Percentiles rank a stretch among this genome's conserved stretches.
Conservation (phyloP, 2,888 invertebrate species). For the Galeopsomyia nigrocyanea region DNA sequence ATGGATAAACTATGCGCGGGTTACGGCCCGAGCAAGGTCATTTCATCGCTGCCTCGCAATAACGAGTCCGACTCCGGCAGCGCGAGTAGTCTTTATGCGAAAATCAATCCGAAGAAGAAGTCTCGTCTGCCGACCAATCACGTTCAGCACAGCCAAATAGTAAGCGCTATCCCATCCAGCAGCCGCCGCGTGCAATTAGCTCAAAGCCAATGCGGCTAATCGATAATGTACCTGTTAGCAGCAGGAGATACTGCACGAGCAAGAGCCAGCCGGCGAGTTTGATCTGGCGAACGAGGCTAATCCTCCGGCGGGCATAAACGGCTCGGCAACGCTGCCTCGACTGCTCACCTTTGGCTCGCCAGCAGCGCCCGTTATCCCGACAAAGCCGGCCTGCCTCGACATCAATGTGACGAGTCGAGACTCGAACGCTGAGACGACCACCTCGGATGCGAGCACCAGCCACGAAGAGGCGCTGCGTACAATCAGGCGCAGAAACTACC, state of each 20-base stretch:
- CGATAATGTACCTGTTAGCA: neutral
- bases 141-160: constrained; percentile 41
- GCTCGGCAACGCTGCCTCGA: constrained; percentile 56
- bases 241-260: constrained; percentile 6
- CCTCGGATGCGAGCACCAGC: constrained; percentile 67
- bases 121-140: constrained; percentile 51
- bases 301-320: constrained; percentile 49
- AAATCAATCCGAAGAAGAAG: constrained; percentile 63
- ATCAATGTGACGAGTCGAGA: constrained; percentile 81
- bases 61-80: constrained; percentile 65
- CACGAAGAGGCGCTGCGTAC: constrained; percentile 81
- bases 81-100: constrained; percentile 65
- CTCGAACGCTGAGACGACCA: constrained; percentile 58
- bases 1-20: constrained; percentile 60
- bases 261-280: constrained; percentile 26
- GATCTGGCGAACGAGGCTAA: no score
- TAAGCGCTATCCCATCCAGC: constrained; percentile 7
- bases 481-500: constrained; percentile 84
- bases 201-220: neutral
- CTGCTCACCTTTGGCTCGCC: constrained; percentile 61
- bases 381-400: constrained; percentile 64
- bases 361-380: constrained; percentile 52
- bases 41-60: constrained; percentile 59
- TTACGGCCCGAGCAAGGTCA: constrained; percentile 63
- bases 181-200: neutral